Evolutionary conservation across 2,888 invertebrate genomes (phyloP).

Genomic region (Pyralis farinalis): DNA sequence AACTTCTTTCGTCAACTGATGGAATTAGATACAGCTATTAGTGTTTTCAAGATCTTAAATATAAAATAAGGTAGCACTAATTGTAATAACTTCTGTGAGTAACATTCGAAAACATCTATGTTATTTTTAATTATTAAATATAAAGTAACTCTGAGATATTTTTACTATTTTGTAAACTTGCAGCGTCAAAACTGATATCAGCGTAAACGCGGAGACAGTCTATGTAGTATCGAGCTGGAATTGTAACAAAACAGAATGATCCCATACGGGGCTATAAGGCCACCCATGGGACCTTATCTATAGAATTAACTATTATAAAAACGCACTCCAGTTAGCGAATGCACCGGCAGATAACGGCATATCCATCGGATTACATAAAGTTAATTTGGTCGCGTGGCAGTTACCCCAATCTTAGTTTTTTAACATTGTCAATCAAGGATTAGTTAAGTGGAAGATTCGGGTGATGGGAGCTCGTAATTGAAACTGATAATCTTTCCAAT

Average conservation of each 20-base stretch:
- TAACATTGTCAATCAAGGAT: constrained; percentile 48
- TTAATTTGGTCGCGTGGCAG: constrained; percentile 74
- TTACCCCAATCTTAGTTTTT: background rate
- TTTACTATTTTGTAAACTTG: too few species aligned
- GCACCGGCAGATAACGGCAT: constrained; percentile 56
- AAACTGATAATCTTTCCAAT: constrained; percentile 7
- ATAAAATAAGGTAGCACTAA: too few species aligned
- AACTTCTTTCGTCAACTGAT: too few species aligned
- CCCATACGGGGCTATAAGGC: constrained; percentile 18
- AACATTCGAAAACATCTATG: too few species aligned
- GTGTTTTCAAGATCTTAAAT: too few species aligned
- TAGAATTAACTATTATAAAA: constrained; percentile 74
- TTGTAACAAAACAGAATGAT: background rate
- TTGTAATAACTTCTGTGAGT: too few species aligned
- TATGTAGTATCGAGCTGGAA: background rate
- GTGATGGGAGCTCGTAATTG: constrained; percentile 18
- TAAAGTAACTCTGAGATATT: too few species aligned
- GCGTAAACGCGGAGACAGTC: too few species aligned
- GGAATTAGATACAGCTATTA: too few species aligned
- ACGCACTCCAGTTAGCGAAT: constrained; percentile 54
- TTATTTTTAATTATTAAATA: too few species aligned
- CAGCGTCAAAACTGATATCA: too few species aligned
- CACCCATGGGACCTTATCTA: constrained; percentile 76
- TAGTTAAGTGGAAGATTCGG: constrained; percentile 40
- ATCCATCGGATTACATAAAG: constrained; percentile 67